Conservation (phyloP, 1,140 invertebrate genomes). For the Colletes gigas region DNA sequence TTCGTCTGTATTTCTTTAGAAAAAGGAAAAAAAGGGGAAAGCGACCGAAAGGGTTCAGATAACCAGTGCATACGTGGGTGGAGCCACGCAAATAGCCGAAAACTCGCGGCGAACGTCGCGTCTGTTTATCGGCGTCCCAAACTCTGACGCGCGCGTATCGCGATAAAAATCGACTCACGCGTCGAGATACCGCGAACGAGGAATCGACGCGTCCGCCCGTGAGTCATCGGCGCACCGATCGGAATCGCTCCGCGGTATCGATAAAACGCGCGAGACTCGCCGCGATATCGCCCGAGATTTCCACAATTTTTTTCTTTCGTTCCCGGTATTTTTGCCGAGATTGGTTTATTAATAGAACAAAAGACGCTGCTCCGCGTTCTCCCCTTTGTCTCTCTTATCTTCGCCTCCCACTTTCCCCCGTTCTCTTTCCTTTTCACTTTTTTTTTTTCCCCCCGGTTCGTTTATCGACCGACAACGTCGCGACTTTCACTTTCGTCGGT, state of each 20-base stretch:
- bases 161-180: too few species aligned
- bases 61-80: too few species aligned
- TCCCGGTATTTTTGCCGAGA: slow-evolving; percentile 13
- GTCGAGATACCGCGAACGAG: too few species aligned
- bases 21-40: too few species aligned
- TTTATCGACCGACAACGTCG: slow-evolving; percentile 24
- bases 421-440: neutral
- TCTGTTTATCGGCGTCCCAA: too few species aligned
- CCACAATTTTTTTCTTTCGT: slow-evolving; percentile 3
- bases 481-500: slow-evolving; percentile 41
- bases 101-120: too few species aligned
- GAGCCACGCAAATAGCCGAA: too few species aligned
- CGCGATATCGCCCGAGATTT: neutral
- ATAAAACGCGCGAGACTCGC: slow-evolving; percentile 7
- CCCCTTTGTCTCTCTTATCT: slow-evolving; percentile 1
- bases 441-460: slow-evolving; percentile 4
- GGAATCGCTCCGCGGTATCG: slow-evolving; percentile 5
- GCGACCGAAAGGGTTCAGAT: too few species aligned
- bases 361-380: neutral
- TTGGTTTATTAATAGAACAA: slow-evolving; percentile 19
- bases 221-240: slow-evolving; percentile 10
- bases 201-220: neutral
- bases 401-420: neutral
- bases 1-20: too few species aligned
- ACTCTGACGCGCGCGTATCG: too few species aligned